phyloP scores from a whole-genome alignment of 2,797 vertebrate genomes.

The Pseudocheirus occidentalis region DNA sequence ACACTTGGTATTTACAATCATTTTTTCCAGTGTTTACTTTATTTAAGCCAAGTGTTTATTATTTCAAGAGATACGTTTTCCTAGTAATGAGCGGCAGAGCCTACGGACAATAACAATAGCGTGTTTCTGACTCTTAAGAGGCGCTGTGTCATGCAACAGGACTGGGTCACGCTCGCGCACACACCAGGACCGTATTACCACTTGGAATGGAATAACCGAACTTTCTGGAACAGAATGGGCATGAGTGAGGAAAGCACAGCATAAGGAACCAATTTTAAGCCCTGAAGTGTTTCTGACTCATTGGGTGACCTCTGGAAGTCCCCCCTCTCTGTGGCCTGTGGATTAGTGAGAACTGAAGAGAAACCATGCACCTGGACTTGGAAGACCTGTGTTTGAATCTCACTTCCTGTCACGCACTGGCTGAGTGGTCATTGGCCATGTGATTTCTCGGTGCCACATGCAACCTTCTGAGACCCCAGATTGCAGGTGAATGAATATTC shows the following conservation, averaged over 20 bases:
- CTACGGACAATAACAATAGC: conserved; percentile 19
- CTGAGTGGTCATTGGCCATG: background rate
- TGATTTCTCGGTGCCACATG: background rate
- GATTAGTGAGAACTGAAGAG: background rate
- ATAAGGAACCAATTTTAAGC: background rate
- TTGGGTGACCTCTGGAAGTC: background rate
- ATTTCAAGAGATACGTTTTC: conserved; percentile 41
- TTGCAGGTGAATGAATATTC: background rate
- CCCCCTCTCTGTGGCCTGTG: background rate
- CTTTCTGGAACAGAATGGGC: background rate
- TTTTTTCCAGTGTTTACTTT: conserved; percentile 56
- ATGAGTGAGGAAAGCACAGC: background rate
- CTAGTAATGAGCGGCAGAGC: conserved; percentile 41
- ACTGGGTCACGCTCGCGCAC: conserved; percentile 15
- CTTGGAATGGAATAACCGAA: conserved; percentile 17
- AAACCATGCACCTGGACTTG: background rate
- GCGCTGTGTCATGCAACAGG: background rate
- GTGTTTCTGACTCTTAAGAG: conserved; percentile 6
- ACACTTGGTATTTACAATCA: conserved; percentile 51
- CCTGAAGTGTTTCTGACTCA: background rate
- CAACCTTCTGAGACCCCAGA: background rate
- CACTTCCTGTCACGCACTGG: background rate
- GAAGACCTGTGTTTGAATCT: background rate
- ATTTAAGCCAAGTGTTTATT: conserved; percentile 46
- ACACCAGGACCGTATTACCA: background rate